Base-by-base conservation (phyloP, 2,797 vertebrate species). In the Cuniculus paca region DNA sequence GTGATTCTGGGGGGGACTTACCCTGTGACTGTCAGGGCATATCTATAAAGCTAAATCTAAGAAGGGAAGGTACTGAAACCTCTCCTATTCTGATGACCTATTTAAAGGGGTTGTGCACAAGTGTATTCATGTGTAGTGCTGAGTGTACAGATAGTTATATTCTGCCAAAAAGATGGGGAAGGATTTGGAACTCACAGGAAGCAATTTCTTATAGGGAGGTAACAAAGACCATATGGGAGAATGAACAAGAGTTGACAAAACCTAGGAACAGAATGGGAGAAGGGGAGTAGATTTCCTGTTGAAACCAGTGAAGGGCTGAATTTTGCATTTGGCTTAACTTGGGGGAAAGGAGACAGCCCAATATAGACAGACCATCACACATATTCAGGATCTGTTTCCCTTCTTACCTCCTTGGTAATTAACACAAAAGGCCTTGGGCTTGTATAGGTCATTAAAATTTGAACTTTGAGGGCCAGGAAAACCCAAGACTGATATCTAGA, bases 141-240 rank as follows among this genome's bases (percentile, higher is more conserved):
- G 26, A 90, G 28, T 56, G 6, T 58, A 80, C n/a, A 91, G 34
- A 80, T 36, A 50, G 6, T 52, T 78, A 50, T 56, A 70, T 52
- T 78, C 8, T 45, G 36, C 5, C 54, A 58, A 88, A 95, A 78
- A 84, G 65, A 88, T 82, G 39, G 19, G 36, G 26, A 79, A 79
- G 48, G 61, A 54, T 88, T 75, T 54, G 86, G 10, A 95, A 85
- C 28, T 88, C 88, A 88, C 20, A 58, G 39, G 34, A 58, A 79
- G 11, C 36, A 68, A 28, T 75, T 85, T 94, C 84, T 68, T 31
- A 84, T n/a, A 24, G 6, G 84, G 14, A 22, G 42, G n/a, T 70
- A 68, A 80, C 7, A 42, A 75, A 90, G 48, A 81, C 50, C 72
- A 24, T 28, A 7, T 36, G 54, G 26, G 20, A 34, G 52, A 78